Evolutionary conservation across 2,888 invertebrate genomes (phyloP), one percentile per base, ranked within the genome.

Genomic region (Venusia cambrica): DNA sequence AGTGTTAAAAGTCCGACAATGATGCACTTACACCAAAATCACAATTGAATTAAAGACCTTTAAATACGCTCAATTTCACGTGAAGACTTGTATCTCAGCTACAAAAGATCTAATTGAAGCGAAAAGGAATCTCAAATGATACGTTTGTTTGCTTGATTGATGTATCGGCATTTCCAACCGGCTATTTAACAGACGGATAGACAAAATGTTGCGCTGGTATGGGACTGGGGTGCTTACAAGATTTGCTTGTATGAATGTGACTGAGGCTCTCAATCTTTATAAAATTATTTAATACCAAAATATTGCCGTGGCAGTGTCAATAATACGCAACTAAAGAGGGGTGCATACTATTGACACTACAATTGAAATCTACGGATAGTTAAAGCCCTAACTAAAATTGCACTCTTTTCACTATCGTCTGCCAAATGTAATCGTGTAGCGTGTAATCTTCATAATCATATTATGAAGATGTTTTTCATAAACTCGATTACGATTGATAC

Each of bases 51-150:
- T 35, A 20, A 40, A 35, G 29, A 37, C 29, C 11, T 45, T 34
- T 45, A 38, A 47, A 37, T 42, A 45, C 29, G 31, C 37, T 79
- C 73, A 81, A 84, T 83, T 80, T 72, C 60, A 74, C 72, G 73
- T 70, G 57, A 57, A 57, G 60, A 67, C 62, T 64, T 72, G 50
- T 69, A n/a, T n/a, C n/a, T n/a, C n/a, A n/a, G 63, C 66, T 62
- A 85, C 85, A 87, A 87, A 87, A 78, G 85, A 62, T 74, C 79
- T 87, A 87, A 87, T 87, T 87, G 85, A 76, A 76, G 76, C 65
- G 75, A 74, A 80, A 81, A 77, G 77, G 77, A 73, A 71, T 54
- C 61, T 69, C 66, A 68, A 72, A 73, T 72, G 73, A 65, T 67
- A 62, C 54, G 65, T 71, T 72, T 72, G 72, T 72, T 71, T 79